These are phyloP conservation scores for Hydrolagus colliei DNA, from an alignment of 2,797 vertebrate genomes.

Conservation along the genomic window DNA sequence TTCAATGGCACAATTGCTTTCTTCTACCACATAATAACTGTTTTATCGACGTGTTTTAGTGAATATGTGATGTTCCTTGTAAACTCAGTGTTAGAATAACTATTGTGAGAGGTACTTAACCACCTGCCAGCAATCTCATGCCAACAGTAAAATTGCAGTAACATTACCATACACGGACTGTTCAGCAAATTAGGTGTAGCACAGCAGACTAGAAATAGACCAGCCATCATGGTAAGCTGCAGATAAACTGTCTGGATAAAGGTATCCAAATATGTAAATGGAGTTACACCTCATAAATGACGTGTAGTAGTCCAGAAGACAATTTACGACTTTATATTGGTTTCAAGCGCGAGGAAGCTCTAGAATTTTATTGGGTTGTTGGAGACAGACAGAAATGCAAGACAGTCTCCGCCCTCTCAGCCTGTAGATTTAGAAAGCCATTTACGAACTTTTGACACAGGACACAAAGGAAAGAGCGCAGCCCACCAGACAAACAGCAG, in stretches of 20 bases:
- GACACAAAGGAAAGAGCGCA: not conserved
- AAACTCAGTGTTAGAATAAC: no score
- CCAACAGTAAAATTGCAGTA: not conserved
- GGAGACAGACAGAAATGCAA: no score
- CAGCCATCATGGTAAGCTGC: not conserved
- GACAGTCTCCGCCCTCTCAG: not conserved
- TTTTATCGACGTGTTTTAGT: no score
- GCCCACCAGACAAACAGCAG: not conserved
- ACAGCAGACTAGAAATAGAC: not conserved
- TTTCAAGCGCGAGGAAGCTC: not conserved
- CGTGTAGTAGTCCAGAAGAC: not conserved
- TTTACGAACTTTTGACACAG: not conserved
- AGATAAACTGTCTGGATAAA: not conserved
- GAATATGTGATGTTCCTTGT: no score
- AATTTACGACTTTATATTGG: not conserved
- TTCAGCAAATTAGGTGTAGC: not conserved
- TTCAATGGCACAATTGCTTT: no score
- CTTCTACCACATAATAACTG: no score
- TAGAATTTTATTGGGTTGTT: not conserved
- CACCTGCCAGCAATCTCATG: not conserved
- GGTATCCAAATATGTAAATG: not conserved
- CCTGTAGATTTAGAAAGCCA: not conserved
- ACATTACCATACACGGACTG: not conserved
- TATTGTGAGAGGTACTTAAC: not conserved
- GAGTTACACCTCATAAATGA: not conserved